Base-by-base conservation (phyloP, 2,113 vertebrate genomes). In the Chaetodon trifascialis region DNA sequence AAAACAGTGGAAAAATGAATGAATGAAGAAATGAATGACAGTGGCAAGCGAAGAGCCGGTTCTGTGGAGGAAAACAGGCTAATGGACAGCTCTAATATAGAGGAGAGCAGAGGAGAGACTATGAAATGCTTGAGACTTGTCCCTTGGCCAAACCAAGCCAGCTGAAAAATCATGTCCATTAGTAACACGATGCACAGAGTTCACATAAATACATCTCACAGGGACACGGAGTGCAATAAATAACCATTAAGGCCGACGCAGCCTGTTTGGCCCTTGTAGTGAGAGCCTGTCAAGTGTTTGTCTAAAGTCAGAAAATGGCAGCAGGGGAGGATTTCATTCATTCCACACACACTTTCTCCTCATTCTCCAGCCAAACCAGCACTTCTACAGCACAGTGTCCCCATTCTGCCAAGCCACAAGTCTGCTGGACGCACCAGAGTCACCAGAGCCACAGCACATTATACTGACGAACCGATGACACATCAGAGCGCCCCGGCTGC, bases 301-400 rank as follows among this genome's bases (percentile, higher is more conserved):
- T 75, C 86, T 91, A 81, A 89, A 86, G 87, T 79, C 88, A 85
- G 84, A 89, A 88, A 85, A 76, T 77, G 71, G 79, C 84, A 90
- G 90, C 42, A 2, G 72, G 80, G 82, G 42, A 34, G 76, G 78
- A 88, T 90, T 86, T 92, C 75, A 90, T 90, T 94, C 91, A 92
- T 94, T 94, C 89, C 84, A 78, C 67, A 79, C 84, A 92, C 83
- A 88, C 81, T 79, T 89, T 90, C 73, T 88, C 69, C 83, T 86
- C 66, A 60, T 82, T 76, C n/a, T 52, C 49, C 17, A 69, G 92
- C 93, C 92, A 93, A 92, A 91, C 82, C 89, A 91, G 76, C 85
- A 89, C 84, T 88, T 91, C 80, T 76, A 82, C 83, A 79, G 84
- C 86, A 47, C 76, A 54, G 30, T 47, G 83, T 90, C 86, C 79